Base-by-base conservation (phyloP, 2,888 invertebrate species). In the Lasius fuliginosus region DNA sequence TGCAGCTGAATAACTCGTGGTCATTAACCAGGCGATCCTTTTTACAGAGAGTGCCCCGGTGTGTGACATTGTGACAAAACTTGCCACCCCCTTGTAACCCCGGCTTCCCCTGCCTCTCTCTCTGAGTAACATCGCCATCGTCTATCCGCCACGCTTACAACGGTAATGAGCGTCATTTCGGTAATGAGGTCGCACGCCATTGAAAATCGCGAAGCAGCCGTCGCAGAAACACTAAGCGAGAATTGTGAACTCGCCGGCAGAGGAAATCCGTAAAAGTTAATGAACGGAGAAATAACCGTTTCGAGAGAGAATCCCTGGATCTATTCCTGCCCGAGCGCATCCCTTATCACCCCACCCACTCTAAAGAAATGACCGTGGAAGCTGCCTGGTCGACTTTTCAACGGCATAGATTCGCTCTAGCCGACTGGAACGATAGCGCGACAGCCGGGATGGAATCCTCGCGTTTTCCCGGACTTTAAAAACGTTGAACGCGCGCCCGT, bases 181-280 rank as follows among this genome's bases (percentile, higher is more conserved):
- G 93, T 94, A 94, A 94, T 93, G 94, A 94, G 94, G 94, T 94
- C 93, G 93, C 93, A 90, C 92, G 81, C 93, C 92, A 92, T 92
- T 93, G 92, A 92, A 92, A 90, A 93, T 89, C 90, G 85, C 88
- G 85, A 85, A 81, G 85, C 60, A 87, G 84, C 84, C 82, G 85
- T 86, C 86, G 84, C 81, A 56, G 86, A 86, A 90, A 86, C 90
- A 82, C 62, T 74, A 85, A 56, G 84, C 60, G 76, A 62, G 85
- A 85, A 60, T 42, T 42, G 60, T 60, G 42, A 81, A 27, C 60
- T 60, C 79, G 73, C 60, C 42, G 46, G 60, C 60, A 60, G 12
- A 60, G 73, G 60, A 60, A 46, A 46, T 73, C 86, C 88, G 92
- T 92, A 90, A 91, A 92, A 88, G 90, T 91, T 91, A 90, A 88